Conservation (phyloP, 2,797 vertebrate genomes). For the Chelidonichthys spinosus region DNA sequence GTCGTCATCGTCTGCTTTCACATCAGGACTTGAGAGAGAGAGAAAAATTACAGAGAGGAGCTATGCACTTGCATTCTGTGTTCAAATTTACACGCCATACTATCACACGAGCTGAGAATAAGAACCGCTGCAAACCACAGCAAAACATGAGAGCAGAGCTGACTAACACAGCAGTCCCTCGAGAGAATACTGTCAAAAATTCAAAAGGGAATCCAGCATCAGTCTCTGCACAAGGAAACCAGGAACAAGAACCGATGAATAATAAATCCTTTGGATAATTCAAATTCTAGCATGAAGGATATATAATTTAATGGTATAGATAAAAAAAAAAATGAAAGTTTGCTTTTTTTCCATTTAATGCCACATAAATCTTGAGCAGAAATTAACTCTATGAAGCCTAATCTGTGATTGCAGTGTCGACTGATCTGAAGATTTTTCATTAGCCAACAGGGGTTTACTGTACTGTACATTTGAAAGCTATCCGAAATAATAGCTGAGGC, state of each 20-base stretch:
- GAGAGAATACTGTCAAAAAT: constrained; percentile 27
- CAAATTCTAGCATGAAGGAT: constrained; percentile 3
- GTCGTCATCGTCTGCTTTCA: constrained; percentile 31
- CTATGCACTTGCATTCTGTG: neutral
- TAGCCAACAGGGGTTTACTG: constrained; percentile 31
- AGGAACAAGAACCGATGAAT: neutral
- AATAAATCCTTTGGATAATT: neutral
- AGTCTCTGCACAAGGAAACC: constrained; percentile 17
- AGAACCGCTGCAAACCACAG: constrained; percentile 39
- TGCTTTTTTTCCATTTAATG: neutral
- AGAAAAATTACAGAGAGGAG: constrained; percentile 17
- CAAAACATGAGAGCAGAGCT: constrained; percentile 33
- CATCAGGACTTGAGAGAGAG: constrained; percentile 26
- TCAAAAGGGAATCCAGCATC: constrained; percentile 12
- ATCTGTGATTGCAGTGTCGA: constrained; percentile 21
- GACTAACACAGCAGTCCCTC: constrained; percentile 14
- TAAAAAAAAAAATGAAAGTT: neutral
- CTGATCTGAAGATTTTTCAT: constrained; percentile 21
- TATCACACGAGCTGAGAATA: constrained; percentile 16
- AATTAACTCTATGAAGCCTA: neutral
- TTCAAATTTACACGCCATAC: neutral
- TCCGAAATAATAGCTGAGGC: neutral
- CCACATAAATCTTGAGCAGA: constrained; percentile 1
- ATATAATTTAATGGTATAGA: neutral
- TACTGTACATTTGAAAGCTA: neutral